Evolutionary conservation across 2,888 invertebrate species (phyloP).

Genomic region (Harpagoxenus sublaevis): DNA sequence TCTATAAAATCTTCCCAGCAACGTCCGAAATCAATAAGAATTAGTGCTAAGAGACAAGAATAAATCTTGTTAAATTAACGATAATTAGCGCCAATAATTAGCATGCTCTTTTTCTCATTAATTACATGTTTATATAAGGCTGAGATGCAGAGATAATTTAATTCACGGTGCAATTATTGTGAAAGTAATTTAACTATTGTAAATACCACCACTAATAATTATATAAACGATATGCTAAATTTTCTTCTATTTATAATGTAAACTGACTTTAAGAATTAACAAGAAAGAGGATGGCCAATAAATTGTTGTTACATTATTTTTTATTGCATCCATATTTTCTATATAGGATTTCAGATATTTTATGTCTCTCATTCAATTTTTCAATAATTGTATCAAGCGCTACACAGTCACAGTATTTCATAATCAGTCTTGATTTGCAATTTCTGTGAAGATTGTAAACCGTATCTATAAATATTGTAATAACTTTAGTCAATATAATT

Average conservation of each 20-base stretch:
- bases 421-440: constrained; percentile 19
- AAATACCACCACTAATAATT: constrained; percentile 75
- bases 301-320: constrained; percentile 75
- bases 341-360: not conserved
- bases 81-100: constrained; percentile 12
- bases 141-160: constrained; percentile 20
- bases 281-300: constrained; percentile 69
- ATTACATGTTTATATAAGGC: constrained; percentile 31
- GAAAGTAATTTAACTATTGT: constrained; percentile 68
- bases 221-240: constrained; percentile 62
- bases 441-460: not conserved
- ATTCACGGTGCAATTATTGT: constrained; percentile 47
- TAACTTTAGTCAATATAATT: constrained; percentile 19
- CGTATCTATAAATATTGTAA: not conserved
- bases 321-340: constrained; percentile 38
- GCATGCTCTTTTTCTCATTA: constrained; percentile 17
- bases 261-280: constrained; percentile 57
- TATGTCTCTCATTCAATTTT: not conserved
- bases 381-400: not conserved
- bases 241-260: constrained; percentile 48
- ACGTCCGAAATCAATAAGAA: constrained; percentile 1
- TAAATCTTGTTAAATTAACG: constrained; percentile 16
- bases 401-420: not conserved
- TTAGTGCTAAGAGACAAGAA: constrained; percentile 12
- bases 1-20: not conserved